Conservation (phyloP, 2,797 vertebrate species). For the Huso huso region DNA sequence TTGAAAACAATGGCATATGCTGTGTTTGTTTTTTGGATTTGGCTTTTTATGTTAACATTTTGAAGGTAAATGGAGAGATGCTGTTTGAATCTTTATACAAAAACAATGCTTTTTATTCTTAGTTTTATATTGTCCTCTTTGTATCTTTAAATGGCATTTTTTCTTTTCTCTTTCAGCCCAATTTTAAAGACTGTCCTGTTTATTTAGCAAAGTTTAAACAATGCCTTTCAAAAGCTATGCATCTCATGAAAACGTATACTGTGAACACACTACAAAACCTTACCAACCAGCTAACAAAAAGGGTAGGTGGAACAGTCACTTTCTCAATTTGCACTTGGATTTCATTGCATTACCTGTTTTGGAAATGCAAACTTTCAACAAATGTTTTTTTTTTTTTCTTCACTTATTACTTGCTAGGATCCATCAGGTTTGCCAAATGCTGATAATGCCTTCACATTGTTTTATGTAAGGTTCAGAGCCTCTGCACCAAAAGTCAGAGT, state of each 20-base stretch:
- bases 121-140: conserved; percentile 17
- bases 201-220: conserved; percentile 89
- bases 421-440: conserved; percentile 74
- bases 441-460: conserved; percentile 94
- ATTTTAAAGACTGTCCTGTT: conserved; percentile 92
- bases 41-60: conserved; percentile 5
- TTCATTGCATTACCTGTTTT: neutral
- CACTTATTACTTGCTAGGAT: conserved; percentile 56
- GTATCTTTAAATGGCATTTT: conserved; percentile 12
- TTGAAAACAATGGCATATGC: too few species aligned
- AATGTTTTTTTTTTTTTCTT: neutral
- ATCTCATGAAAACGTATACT: conserved; percentile 88
- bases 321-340: neutral
- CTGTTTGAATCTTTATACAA: too few species aligned
- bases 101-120: too few species aligned
- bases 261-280: conserved; percentile 89
- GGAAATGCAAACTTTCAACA: too few species aligned
- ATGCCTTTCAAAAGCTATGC: conserved; percentile 95
- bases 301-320: conserved; percentile 55
- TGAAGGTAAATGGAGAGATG: neutral
- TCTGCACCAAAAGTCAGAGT: conserved; percentile 95
- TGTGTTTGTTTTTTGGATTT: neutral
- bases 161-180: conserved; percentile 70
- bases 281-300: conserved; percentile 84
- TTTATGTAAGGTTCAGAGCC: conserved; percentile 93